Conservation (phyloP, 2,888 invertebrate genomes). For the Calliopum simillimum region DNA sequence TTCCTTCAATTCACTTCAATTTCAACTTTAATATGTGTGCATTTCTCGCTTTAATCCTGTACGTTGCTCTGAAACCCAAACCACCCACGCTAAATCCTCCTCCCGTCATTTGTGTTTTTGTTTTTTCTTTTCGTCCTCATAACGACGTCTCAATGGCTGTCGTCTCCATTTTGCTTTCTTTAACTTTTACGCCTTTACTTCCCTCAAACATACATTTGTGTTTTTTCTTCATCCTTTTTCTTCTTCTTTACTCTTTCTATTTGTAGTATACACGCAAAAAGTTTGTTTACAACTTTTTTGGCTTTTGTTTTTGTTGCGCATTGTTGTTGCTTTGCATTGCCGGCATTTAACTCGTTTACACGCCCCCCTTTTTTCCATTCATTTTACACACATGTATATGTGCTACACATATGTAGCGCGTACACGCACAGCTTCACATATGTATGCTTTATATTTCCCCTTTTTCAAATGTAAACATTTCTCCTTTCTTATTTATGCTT, state of each 20-base stretch:
- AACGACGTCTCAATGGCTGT: conserved; percentile 57
- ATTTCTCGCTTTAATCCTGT: not conserved
- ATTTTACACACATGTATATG: conserved; percentile 5
- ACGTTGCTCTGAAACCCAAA: no score
- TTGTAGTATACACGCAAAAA: conserved; percentile 12
- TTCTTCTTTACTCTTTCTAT: conserved; percentile 21
- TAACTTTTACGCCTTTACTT: conserved; percentile 1
- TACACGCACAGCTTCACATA: not conserved
- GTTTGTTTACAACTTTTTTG: conserved; percentile 36
- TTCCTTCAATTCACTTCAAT: not conserved
- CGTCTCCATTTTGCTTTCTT: conserved; percentile 42
- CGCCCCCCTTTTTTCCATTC: conserved; percentile 41
- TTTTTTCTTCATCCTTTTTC: conserved; percentile 5
- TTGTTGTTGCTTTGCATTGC: conserved; percentile 26
- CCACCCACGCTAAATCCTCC: not conserved
- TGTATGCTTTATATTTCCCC: conserved; percentile 10
- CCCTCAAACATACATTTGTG: not conserved
- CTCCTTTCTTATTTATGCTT: not conserved
- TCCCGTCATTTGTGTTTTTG: not conserved
- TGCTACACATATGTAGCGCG: not conserved
- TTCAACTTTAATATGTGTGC: not conserved
- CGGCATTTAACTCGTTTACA: conserved; percentile 42
- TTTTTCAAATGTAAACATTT: conserved; percentile 21
- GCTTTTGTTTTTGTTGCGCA: conserved; percentile 11
- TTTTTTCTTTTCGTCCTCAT: conserved; percentile 27